Percentiles rank a stretch among this genome's conserved stretches.
phyloP scores from a whole-genome alignment of 2,113 vertebrate species.

The Hippocampus mohnikei region DNA sequence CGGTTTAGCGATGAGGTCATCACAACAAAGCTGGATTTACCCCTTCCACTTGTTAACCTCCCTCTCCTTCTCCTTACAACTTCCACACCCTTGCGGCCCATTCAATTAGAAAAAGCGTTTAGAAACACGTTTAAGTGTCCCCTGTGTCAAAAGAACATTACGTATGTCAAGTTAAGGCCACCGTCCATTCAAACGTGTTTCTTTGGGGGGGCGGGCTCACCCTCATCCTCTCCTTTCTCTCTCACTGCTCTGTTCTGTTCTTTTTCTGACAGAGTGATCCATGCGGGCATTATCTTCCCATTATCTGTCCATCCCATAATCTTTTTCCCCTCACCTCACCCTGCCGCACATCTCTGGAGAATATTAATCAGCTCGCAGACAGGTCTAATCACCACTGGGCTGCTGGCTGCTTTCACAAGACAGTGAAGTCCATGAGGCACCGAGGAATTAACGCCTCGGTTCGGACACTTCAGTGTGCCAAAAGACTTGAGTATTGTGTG shows the following conservation, averaged over 20 bases:
- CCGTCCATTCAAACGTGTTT: neutral
- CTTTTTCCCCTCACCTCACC: slow-evolving; percentile 59
- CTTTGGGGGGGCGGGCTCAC: slow-evolving; percentile 1
- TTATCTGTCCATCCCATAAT: slow-evolving; percentile 69
- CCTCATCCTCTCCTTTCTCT: neutral
- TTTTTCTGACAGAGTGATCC: slow-evolving; percentile 64
- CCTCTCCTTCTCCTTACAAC: neutral
- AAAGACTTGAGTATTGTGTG: too few species aligned
- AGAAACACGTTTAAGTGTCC: neutral
- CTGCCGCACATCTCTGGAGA: slow-evolving; percentile 38
- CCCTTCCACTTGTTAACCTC: neutral
- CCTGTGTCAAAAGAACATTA: neutral
- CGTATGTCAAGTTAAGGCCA: neutral
- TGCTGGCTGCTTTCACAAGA: slow-evolving; percentile 56
- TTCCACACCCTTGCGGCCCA: neutral
- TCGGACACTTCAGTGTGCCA: neutral
- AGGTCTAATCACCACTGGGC: slow-evolving; percentile 63
- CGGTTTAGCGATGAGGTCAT: neutral
- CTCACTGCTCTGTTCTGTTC: slow-evolving; percentile 15
- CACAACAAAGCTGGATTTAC: neutral
- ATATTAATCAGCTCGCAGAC: slow-evolving; percentile 68
- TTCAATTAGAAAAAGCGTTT: neutral
- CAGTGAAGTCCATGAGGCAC: slow-evolving; percentile 60
- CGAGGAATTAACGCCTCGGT: neutral
- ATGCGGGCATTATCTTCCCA: slow-evolving; percentile 69